Conservation (phyloP, 2,113 vertebrate species). For the Chrysemys picta region DNA sequence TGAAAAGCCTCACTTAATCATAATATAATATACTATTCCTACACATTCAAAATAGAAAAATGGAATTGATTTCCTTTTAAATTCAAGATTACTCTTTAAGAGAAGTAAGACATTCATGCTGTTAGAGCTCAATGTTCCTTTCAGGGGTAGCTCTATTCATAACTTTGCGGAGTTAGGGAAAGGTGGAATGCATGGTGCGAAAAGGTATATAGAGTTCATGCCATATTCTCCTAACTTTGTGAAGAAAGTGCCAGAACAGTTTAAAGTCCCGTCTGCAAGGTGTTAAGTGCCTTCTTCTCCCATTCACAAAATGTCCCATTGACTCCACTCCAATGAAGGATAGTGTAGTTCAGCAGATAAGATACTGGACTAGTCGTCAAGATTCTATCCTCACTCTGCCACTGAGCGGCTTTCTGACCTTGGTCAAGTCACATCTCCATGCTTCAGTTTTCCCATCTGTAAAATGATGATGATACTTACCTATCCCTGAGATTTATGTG, state of each 20-base stretch:
- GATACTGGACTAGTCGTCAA: not conserved
- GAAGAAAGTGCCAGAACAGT: fast-evolving
- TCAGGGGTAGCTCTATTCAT: not conserved
- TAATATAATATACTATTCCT: not conserved
- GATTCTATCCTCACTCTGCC: not conserved
- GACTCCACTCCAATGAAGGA: not conserved
- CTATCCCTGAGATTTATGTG: not conserved
- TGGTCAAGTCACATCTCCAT: not conserved
- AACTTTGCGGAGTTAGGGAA: not conserved
- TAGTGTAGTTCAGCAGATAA: not conserved
- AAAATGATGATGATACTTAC: not conserved
- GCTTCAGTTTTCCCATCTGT: not conserved
- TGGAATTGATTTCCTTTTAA: not conserved
- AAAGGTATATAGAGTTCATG: not conserved
- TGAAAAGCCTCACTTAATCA: not conserved
- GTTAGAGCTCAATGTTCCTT: fast-evolving
- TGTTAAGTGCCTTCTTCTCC: fast-evolving
- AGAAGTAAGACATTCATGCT: not conserved
- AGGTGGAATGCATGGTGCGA: not conserved
- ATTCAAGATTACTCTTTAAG: not conserved
- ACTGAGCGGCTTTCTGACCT: not conserved
- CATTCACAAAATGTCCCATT: not conserved
- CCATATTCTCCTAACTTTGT: not conserved
- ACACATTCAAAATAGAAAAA: not conserved
- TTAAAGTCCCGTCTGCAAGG: not conserved